These are phyloP conservation scores for Notospermus geniculatus DNA, from an alignment of 1,140 invertebrate species.

Conservation along the genomic window DNA sequence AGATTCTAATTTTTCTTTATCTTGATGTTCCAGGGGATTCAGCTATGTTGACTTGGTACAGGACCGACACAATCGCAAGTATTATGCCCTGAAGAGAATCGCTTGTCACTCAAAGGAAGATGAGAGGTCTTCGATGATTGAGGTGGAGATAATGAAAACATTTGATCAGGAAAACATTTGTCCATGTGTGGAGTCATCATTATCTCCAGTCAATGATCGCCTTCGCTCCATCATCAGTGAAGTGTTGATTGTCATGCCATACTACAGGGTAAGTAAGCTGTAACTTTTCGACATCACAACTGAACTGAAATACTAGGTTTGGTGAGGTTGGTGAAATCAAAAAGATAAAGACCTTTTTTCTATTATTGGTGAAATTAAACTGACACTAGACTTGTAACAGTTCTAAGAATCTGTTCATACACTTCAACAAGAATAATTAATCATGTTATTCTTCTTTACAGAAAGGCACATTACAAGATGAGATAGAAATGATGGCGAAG, in stretches of 20 bases:
- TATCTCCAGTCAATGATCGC: conserved; percentile 46
- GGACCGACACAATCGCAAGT: conserved; percentile 67
- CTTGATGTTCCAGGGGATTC: conserved; percentile 69
- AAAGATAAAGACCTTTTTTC: too few relatives aligned
- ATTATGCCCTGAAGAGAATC: conserved; percentile 80
- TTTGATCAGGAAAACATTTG: conserved; percentile 77
- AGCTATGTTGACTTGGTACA: conserved; percentile 78
- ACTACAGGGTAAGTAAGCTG: conserved; percentile 69
- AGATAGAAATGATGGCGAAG: conserved; percentile 64
- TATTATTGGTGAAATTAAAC: too few relatives aligned
- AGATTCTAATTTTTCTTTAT: not conserved
- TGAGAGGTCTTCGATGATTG: conserved; percentile 69
- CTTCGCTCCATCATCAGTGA: conserved; percentile 60
- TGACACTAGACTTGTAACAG: too few relatives aligned
- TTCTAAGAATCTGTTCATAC: too few relatives aligned
- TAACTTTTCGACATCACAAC: too few relatives aligned
- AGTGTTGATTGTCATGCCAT: conserved; percentile 75
- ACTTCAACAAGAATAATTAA: not conserved
- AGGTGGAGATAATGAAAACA: conserved; percentile 73
- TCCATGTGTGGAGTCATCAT: conserved; percentile 69
- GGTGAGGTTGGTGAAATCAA: too few relatives aligned
- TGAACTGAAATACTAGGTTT: too few relatives aligned
- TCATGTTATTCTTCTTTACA: conserved; percentile 42
- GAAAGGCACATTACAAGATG: conserved; percentile 74
- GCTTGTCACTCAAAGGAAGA: conserved; percentile 77